Base-by-base conservation (phyloP, 2,113 vertebrate species). In the Willisornis vidua region DNA sequence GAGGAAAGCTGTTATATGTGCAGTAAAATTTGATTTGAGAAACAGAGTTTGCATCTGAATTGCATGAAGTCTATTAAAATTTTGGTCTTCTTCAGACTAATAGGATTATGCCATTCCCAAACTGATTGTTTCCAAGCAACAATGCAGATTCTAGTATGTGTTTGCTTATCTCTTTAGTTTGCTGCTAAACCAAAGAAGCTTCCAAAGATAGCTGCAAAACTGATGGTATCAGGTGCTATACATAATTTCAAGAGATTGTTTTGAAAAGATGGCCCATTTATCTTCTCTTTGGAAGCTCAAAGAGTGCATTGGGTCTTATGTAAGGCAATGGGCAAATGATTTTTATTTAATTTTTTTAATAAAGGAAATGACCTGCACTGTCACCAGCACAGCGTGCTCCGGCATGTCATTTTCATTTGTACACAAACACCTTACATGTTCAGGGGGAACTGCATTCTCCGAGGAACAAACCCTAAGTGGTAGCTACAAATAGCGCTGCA, bases 91-190 rank as follows among this genome's bases (percentile, higher is more conserved):
- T 43, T 87, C 87, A 85, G 85, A 84, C 72, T 90, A 75, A 96
- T 93, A 90, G 76, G 82, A 91, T 95, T 95, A 97, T 94, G 88
- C 89, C 91, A 91, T 96, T 97, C 96, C 82, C 95, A 87, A 90
- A 88, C 91, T 79, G 46, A 89, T 91, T 97, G 97, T 98, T 97
- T 97, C 97, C 83, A 97, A 96, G 97, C 97, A 98, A 98, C 93
- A 43, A 93, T 94, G 95, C 94, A 94, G 91, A 96, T 89, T 39
- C 48, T 85, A 29, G 39, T 82, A 63, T 35, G 26, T 87, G 85
- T 96, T 94, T 93, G 90, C 94, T 95, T 96, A 94, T 95, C 91
- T 94, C 87, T 88, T 90, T 52, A 87, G 84, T 90, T 92, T 77
- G 74, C 85, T 89, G 87, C 92, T 92, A 49, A 85, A 94, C 62